Evolutionary conservation across 2,113 vertebrate genomes (phyloP).

Genomic region (Sapayoa aenigma): DNA sequence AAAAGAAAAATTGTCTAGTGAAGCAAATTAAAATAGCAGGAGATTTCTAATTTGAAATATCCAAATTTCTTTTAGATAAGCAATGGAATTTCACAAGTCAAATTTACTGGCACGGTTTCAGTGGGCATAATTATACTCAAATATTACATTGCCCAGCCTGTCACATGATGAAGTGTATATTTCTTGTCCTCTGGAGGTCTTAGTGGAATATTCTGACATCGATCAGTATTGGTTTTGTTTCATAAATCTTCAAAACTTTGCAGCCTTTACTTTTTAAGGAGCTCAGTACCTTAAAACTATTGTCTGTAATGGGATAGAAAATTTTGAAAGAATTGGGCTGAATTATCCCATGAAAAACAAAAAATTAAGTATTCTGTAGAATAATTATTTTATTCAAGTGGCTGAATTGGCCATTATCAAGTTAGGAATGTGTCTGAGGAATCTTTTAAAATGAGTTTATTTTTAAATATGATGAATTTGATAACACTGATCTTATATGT

Average conservation of each 20-base stretch:
- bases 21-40: constrained; percentile 25
- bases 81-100: not conserved
- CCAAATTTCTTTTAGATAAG: not conserved
- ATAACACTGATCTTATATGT: not conserved
- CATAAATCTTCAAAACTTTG: not conserved
- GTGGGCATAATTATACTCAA: not conserved
- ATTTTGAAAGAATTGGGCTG: not conserved
- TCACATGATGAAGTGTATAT: not conserved
- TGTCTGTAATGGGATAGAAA: not conserved
- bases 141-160: not conserved
- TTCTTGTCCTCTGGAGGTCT: not conserved
- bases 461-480: not conserved
- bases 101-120: not conserved
- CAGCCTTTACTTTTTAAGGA: not conserved
- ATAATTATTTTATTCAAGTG: not conserved
- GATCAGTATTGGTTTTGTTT: not conserved
- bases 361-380: not conserved
- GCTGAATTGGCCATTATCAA: not conserved
- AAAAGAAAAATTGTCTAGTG: not conserved
- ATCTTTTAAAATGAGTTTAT: not conserved
- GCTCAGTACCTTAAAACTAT: not conserved
- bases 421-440: not conserved
- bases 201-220: not conserved
- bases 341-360: not conserved
- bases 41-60: not conserved